Evolutionary conservation across 2,888 invertebrate genomes (phyloP).

Genomic region (Agrenia bidenticulata): DNA sequence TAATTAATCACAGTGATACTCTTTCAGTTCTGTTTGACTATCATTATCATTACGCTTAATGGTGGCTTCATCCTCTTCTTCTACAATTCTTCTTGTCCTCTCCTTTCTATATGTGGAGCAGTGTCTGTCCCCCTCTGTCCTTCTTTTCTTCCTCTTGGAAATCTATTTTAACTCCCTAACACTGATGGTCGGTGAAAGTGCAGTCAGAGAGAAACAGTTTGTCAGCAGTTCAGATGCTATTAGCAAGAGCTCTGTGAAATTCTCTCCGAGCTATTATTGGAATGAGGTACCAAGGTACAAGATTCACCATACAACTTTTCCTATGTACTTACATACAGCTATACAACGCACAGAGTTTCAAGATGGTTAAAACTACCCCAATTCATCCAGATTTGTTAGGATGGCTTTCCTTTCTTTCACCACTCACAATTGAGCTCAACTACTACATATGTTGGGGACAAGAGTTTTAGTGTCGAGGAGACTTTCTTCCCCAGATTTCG

Average conservation of each 20-base stretch:
- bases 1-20: slow-evolving; percentile 48
- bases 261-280: slow-evolving; percentile 1
- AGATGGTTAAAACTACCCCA: slow-evolving; percentile 2
- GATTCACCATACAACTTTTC: no score
- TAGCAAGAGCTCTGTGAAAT: slow-evolving; percentile 6
- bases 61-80: slow-evolving; percentile 35
- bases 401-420: slow-evolving; percentile 6
- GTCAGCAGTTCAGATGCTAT: slow-evolving; percentile 19
- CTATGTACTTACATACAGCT: no score
- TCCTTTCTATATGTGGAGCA: not conserved
- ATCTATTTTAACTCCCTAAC: slow-evolving; percentile 13
- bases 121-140: slow-evolving; percentile 8
- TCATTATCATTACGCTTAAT: slow-evolving; percentile 49
- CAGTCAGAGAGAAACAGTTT: slow-evolving; percentile 17
- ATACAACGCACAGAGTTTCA: no score
- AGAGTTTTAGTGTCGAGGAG: not conserved
- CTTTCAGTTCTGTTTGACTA: slow-evolving; percentile 44
- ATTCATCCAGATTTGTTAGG: slow-evolving; percentile 19
- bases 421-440: slow-evolving; percentile 10
- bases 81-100: slow-evolving; percentile 10
- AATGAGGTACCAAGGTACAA: no score
- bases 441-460: slow-evolving; percentile 16
- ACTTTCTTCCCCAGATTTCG: not conserved
- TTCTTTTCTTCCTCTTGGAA: slow-evolving; percentile 1
- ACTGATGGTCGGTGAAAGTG: slow-evolving; percentile 18